Evolutionary conservation across 2,888 invertebrate species (phyloP), one percentile per base, ranked within the genome.

Genomic region (Ennomos fuscantarius): DNA sequence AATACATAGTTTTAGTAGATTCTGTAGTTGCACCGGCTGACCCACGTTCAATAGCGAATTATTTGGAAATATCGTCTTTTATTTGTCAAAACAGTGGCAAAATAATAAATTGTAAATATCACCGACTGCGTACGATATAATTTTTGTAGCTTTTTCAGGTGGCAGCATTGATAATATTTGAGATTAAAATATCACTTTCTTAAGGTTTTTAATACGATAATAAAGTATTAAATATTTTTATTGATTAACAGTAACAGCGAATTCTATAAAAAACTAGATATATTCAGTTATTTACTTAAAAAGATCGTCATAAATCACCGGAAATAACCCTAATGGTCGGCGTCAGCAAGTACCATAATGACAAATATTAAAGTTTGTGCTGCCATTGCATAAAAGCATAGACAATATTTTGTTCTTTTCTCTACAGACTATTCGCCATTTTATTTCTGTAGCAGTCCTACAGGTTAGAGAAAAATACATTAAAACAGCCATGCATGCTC

Each of bases 121-220:
- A 90, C 90, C 90, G 90, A 91, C 88, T 89, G 85, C 89, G 87
- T 89, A 89, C 87, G 86, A 90, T 84, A 87, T 86, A 82, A 85
- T 81, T 84, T 81, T 81, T 74, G 11, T 70, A 66, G 66, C 60
- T 72, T 62, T 58, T 69, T 62, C 66, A 62, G 80, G 72, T 92
- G 91, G 89, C 73, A 87, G 78, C 72, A 81, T 73, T 89, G 88
- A 63, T 6, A 39, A 1, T 9, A 9, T 9, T 9, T 0, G 36
- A 31, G 1, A 24, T 24, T 9, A n/a, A 41, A 1, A 24, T 41
- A 24, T 10, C n/a, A n/a, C 10, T 41, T 24, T n/a, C n/a, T 24
- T 10, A 1, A 1, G 24, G 2, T 24, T 9, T 9, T 9, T 3
- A 33, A 12, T 34, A 35, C n/a, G 34, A 11, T 1, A 8, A 1